Conservation (phyloP, 2,888 invertebrate species). For the Pristionchus maxplancki region DNA sequence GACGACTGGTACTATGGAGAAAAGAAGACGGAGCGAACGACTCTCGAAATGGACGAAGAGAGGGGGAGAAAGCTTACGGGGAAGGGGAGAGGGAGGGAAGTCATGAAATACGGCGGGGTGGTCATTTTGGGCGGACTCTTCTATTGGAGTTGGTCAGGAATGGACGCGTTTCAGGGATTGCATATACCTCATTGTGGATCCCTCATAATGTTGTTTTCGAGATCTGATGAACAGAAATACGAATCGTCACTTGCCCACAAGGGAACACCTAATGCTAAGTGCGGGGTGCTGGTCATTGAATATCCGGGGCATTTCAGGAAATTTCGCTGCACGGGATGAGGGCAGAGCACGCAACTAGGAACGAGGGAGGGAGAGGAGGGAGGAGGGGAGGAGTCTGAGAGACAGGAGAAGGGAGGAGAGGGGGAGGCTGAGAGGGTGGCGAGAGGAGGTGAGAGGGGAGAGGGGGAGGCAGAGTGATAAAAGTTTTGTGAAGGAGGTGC, state of each 20-base stretch:
- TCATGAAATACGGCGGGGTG: conserved; percentile 36
- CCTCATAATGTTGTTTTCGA: too few species aligned
- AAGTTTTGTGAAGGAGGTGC: conserved; percentile 39
- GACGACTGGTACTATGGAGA: conserved; percentile 13
- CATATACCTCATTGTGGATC: too few species aligned
- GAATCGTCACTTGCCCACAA: too few species aligned
- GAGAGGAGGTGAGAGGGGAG: conserved; percentile 22
- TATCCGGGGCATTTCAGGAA: conserved; percentile 25
- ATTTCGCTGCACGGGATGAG: conserved; percentile 8
- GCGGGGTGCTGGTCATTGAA: conserved; percentile 40
- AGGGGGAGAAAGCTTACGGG: conserved; percentile 20
- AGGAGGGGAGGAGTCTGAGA: conserved; percentile 18
- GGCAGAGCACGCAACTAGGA: not conserved
- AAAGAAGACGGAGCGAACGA: not conserved
- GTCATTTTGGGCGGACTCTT: not conserved
- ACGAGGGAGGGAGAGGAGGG: not conserved
- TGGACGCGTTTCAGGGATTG: not conserved
- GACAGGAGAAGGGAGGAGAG: conserved; percentile 40
- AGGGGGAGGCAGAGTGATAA: conserved; percentile 8
- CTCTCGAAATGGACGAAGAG: conserved; percentile 23
- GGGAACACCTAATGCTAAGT: conserved; percentile 17
- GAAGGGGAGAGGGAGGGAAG: conserved; percentile 8
- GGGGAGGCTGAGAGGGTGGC: not conserved
- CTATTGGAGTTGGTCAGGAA: not conserved
- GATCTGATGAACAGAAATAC: not conserved